Evolutionary conservation across 35 echinoderm and acorn worm species (phyloP).

Genomic region (Lytechinus variegatus): DNA sequence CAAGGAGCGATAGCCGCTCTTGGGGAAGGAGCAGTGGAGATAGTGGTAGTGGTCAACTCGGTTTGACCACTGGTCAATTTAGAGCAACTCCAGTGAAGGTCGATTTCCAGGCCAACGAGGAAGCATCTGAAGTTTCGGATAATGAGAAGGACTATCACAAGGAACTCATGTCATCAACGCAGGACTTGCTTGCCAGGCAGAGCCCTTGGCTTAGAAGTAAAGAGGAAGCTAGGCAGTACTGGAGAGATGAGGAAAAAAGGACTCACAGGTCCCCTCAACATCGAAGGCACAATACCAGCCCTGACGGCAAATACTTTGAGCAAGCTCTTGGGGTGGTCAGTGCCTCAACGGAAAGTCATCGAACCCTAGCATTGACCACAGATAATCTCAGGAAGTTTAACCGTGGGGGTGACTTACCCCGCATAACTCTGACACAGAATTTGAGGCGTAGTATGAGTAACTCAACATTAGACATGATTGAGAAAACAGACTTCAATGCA

Average conservation of each 20-base stretch:
- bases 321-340: conserved; percentile 63
- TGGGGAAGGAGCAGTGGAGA: conserved; percentile 51
- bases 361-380: conserved; percentile 82
- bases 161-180: conserved; percentile 54
- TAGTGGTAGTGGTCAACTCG: conserved; percentile 26
- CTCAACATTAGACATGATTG: conserved; percentile 76
- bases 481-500: conserved; percentile 33
- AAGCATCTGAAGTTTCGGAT: conserved; percentile 30
- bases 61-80: conserved; percentile 79
- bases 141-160: conserved; percentile 55
- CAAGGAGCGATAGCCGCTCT: conserved; percentile 40
- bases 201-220: conserved; percentile 53
- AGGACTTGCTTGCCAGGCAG: conserved; percentile 53
- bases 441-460: conserved; percentile 90
- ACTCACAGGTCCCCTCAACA: conserved; percentile 52
- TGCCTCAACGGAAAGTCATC: conserved; percentile 54
- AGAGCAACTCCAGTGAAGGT: conserved; percentile 79
- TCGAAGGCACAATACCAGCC: conserved; percentile 89
- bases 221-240: conserved; percentile 64
- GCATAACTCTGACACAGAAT: conserved; percentile 57
- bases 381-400: conserved; percentile 82
- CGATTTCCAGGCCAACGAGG: conserved; percentile 66
- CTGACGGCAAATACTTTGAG: conserved; percentile 84
- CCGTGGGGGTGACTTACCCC: conserved; percentile 52
- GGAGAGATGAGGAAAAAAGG: conserved; percentile 79